Evolutionary conservation across 2,888 invertebrate genomes (phyloP).

Genomic region (Thysanoteuthis rhombus): DNA sequence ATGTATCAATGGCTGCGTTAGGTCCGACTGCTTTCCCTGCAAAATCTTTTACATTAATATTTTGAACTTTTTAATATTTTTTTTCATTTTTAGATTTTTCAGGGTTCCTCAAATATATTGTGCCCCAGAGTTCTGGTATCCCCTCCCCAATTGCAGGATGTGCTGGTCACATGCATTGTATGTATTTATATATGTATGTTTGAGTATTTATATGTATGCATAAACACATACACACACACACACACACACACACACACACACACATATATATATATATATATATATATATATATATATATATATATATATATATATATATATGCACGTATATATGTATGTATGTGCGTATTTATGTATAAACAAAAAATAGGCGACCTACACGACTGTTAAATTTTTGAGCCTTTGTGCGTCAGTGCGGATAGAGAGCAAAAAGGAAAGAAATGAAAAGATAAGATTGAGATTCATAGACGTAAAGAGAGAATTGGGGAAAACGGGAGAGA

Average conservation of each 20-base stretch:
- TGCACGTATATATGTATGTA: neutral
- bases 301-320: neutral
- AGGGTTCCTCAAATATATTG: too few relatives aligned
- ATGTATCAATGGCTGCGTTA: too few relatives aligned
- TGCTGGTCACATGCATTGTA: too few relatives aligned
- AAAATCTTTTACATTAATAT: too few relatives aligned
- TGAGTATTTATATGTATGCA: too few relatives aligned
- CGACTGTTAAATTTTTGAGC: neutral
- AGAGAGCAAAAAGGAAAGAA: neutral
- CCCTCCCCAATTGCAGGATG: too few relatives aligned
- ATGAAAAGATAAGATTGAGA: neutral
- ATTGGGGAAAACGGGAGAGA: neutral
- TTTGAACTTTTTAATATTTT: too few relatives aligned
- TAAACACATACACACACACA: neutral
- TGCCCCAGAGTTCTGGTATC: too few relatives aligned
- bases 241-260: neutral
- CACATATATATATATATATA: neutral
- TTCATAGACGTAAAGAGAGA: neutral
- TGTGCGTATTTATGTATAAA: neutral
- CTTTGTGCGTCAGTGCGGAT: neutral
- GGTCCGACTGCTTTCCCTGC: too few relatives aligned
- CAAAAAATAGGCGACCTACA: neutral
- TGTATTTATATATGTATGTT: too few relatives aligned
- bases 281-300: neutral
- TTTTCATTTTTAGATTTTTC: too few relatives aligned